Base-by-base conservation (phyloP, 2,888 invertebrate species). In the Polyploca ridens region DNA sequence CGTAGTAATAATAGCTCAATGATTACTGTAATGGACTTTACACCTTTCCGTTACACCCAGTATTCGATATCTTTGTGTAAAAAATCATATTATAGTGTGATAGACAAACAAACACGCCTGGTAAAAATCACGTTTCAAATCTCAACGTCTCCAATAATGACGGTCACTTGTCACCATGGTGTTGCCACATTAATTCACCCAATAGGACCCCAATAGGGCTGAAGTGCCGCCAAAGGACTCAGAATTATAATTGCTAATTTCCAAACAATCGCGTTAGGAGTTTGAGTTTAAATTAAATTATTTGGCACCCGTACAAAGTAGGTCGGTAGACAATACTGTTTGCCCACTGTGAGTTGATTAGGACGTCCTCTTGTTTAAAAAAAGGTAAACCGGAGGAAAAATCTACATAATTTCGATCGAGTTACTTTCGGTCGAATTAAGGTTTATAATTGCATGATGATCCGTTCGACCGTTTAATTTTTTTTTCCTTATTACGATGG, bases 161-260 rank as follows among this genome's bases (percentile, higher is more conserved):
- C 3, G 54, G 16, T 19, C 19, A 54, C 19, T 19, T 19, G 54
- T 8, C 54, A 54, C 8, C 16, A 54, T 54, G 54, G 54, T 54
- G 54, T 19, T 54, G 19, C 54, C 54, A 19, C 19, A 19, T 54
- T 41, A 10, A 54, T 54, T 54, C 54, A n/a, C 54, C 7, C 54
- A 19, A 54, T n/a, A 54, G 16, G 49, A 16, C 19, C n/a, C 46
- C 46, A 46, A 46, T 46, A 46, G 46, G n/a, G 46, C n/a, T 46
- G 46, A 46, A 33, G 16, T 13, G 61, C 60, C 16, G 35, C 27
- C 13, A 61, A 41, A 44, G 41, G 41, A 58, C 19, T 41, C n/a
- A 33, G 49, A 46, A 64, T 64, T 64, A 64, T 64, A 64, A 64
- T 64, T 64, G 64, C 61, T 64, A 64, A 64, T 64, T 49, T 33